phyloP scores from a whole-genome alignment of 2,113 vertebrate species.

The Phyllostomus discolor region DNA sequence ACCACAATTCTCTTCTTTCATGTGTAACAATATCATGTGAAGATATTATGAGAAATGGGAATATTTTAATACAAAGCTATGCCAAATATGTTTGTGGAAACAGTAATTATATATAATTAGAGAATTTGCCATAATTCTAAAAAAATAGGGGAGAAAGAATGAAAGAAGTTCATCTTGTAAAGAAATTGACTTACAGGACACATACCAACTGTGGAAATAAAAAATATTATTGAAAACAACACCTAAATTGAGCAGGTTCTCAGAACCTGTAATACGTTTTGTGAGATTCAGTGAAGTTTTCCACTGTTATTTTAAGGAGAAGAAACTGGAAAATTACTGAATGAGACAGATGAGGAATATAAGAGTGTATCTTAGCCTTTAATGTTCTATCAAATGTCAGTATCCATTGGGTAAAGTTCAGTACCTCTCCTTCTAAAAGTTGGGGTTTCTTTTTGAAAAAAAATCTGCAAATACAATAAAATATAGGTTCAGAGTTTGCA shows the following conservation, averaged over 20 bases:
- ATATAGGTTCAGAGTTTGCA: not conserved
- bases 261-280: not conserved
- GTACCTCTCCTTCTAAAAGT: not conserved
- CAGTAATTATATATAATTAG: not conserved
- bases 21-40: not conserved
- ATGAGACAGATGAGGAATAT: not conserved
- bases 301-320: not conserved
- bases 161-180: too few relatives aligned
- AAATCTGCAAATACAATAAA: not conserved
- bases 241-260: not conserved
- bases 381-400: not conserved
- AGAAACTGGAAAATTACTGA: not conserved
- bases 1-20: not conserved
- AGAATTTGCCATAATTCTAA: not conserved
- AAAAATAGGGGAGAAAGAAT: too few relatives aligned
- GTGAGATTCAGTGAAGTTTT: not conserved
- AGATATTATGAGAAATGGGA: not conserved
- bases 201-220: not conserved
- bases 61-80: not conserved
- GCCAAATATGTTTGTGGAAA: not conserved
- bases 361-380: not conserved
- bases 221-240: not conserved
- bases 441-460: not conserved
- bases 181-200: not conserved
- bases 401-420: not conserved